phyloP scores from a whole-genome alignment of 2,797 vertebrate species.

The Threskiornis aethiopicus region DNA sequence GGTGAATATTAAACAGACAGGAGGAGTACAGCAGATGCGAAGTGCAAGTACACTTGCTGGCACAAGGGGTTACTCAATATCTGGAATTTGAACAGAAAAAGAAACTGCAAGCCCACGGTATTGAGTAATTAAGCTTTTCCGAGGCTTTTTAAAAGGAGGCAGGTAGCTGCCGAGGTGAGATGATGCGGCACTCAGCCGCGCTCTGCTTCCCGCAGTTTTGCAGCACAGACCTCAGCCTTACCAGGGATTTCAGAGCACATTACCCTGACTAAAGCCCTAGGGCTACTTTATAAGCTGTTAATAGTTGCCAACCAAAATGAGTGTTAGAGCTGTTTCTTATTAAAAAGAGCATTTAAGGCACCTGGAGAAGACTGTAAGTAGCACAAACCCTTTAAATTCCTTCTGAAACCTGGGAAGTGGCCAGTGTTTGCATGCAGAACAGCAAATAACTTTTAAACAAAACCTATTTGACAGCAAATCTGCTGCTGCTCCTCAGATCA shows the following conservation, averaged over 20 bases:
- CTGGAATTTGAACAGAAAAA: neutral
- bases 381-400: neutral
- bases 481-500: neutral
- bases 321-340: neutral
- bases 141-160: neutral
- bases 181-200: neutral
- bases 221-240: neutral
- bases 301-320: slow-evolving; percentile 14
- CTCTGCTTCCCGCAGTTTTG: neutral
- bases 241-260: neutral
- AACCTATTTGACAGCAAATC: neutral
- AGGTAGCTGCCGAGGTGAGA: neutral
- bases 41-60: neutral
- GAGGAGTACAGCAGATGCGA: neutral
- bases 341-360: neutral
- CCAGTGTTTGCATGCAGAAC: neutral
- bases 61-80: neutral
- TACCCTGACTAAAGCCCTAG: neutral
- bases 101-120: neutral
- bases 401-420: neutral
- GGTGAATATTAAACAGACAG: slow-evolving; percentile 46
- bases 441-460: neutral
- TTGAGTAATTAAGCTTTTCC: neutral
- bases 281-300: neutral
- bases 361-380: neutral